A percentile compares a stretch with the other conserved stretches of the same genome.
These are phyloP conservation scores for Sebastes reedi DNA, from an alignment of 2,797 vertebrate species.

Conservation along the genomic window DNA sequence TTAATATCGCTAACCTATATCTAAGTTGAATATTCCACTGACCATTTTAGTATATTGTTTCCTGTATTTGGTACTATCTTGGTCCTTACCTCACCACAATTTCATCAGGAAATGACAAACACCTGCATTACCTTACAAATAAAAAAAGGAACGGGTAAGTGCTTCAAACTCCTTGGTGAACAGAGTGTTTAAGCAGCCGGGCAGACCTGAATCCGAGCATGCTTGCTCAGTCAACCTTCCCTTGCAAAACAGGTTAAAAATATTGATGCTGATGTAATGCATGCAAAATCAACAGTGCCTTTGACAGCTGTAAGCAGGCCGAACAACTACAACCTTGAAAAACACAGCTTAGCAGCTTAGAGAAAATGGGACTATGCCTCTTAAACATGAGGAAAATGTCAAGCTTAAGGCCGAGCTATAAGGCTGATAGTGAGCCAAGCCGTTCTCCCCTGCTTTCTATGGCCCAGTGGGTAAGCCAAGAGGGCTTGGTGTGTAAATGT, in stretches of 20 bases:
- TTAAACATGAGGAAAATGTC: conserved; percentile 61
- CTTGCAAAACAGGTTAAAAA: conserved; percentile 39
- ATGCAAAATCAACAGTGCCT: conserved; percentile 35
- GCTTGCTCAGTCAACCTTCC: conserved; percentile 22
- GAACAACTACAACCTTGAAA: conserved; percentile 48
- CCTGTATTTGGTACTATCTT: not conserved
- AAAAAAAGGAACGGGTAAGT: conserved; percentile 5
- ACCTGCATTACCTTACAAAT: not conserved
- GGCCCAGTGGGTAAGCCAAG: conserved; percentile 60
- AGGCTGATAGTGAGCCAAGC: conserved; percentile 38
- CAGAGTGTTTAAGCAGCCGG: not conserved
- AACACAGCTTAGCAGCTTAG: conserved; percentile 48
- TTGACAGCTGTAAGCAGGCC: conserved; percentile 38
- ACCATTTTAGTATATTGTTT: not conserved
- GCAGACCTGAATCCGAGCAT: not conserved
- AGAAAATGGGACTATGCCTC: conserved; percentile 45
- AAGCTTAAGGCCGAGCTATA: conserved; percentile 43
- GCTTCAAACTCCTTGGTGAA: not conserved
- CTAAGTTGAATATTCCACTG: not conserved
- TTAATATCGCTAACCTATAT: not conserved
- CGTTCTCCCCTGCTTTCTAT: conserved; percentile 17
- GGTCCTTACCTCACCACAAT: not conserved
- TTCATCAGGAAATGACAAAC: not conserved
- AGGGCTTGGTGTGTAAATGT: conserved; percentile 69
- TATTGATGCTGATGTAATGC: conserved; percentile 38